Conservation (phyloP, 2,888 invertebrate genomes). For the Lucinisca nassula region DNA sequence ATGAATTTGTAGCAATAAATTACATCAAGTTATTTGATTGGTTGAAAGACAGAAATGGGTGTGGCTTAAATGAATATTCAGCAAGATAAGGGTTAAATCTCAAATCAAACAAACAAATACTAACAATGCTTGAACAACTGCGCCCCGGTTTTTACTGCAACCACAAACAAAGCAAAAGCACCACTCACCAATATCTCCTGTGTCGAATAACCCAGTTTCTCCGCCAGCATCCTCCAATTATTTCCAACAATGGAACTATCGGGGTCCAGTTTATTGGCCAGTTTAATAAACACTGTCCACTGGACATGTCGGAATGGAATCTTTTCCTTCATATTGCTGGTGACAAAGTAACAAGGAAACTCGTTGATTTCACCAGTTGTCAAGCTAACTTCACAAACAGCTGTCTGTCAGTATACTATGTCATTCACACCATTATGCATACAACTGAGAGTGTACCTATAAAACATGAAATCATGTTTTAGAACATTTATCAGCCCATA, state of each 20-base stretch:
- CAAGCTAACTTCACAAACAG: not conserved
- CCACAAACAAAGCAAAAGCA: not conserved
- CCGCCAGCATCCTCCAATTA: conserved; percentile 82
- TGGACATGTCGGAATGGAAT: conserved; percentile 73
- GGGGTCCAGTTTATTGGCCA: conserved; percentile 79
- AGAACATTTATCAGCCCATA: no score
- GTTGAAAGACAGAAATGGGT: no score
- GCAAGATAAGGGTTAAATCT: no score
- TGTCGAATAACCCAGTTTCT: conserved; percentile 76
- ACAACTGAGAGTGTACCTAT: not conserved
- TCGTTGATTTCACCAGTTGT: not conserved
- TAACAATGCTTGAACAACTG: no score
- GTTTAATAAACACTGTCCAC: conserved; percentile 51
- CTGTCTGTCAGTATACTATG: not conserved
- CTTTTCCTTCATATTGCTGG: conserved; percentile 39
- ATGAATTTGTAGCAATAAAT: no score
- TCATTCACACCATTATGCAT: not conserved
- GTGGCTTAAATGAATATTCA: no score
- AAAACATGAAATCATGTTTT: no score
- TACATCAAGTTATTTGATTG: no score
- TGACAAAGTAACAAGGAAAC: not conserved
- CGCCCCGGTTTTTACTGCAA: no score
- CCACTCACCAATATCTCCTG: conserved; percentile 77
- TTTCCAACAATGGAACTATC: conserved; percentile 71
- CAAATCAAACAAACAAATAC: no score